Evolutionary conservation across 2,797 vertebrate genomes (phyloP).

Genomic region (Cygnus olor): DNA sequence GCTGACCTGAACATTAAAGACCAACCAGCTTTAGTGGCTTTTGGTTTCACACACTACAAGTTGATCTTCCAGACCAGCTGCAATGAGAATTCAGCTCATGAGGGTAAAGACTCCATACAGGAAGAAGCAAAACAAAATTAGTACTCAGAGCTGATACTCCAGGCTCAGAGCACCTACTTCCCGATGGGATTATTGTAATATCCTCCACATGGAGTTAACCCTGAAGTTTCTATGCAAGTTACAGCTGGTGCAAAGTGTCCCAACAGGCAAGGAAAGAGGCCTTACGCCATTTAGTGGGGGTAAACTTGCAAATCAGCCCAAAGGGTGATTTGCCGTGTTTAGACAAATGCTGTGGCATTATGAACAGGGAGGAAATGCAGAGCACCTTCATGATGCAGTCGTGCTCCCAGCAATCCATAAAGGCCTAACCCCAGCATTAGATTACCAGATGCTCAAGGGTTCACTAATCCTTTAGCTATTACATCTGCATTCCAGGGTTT

Average conservation of each 20-base stretch:
- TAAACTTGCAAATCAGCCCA: background rate
- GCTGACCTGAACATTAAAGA: background rate
- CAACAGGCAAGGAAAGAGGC: background rate
- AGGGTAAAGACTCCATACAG: background rate
- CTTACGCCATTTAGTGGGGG: background rate
- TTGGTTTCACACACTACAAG: background rate
- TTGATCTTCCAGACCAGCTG: background rate
- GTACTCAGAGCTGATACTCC: background rate
- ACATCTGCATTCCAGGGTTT: slow-evolving; percentile 27
- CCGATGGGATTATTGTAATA: background rate
- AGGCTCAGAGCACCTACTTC: background rate
- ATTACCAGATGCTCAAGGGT: slow-evolving; percentile 25
- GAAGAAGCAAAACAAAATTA: background rate
- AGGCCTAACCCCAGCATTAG: background rate
- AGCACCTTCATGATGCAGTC: background rate
- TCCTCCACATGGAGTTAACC: background rate
- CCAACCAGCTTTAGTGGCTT: background rate
- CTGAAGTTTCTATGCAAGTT: background rate
- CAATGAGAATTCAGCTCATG: background rate
- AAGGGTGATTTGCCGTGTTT: background rate
- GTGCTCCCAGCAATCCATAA: background rate
- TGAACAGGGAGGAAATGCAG: background rate
- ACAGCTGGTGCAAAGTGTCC: background rate
- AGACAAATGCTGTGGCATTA: background rate
- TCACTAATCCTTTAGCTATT: slow-evolving; percentile 28